phyloP scores from a whole-genome alignment of 1,140 invertebrate genomes.

The Pentalonia nigronervosa region DNA sequence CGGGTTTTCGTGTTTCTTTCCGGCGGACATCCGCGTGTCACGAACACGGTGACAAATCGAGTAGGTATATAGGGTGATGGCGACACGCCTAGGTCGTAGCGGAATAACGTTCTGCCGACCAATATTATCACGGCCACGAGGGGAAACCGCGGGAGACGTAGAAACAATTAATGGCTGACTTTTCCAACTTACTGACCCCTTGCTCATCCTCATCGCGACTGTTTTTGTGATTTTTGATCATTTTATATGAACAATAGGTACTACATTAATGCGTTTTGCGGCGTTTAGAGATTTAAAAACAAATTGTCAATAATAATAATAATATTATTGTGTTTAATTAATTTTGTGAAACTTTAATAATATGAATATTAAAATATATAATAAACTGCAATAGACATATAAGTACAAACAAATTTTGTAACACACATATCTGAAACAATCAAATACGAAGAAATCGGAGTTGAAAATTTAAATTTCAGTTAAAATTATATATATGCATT shows the following conservation, averaged over 20 bases:
- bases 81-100: not conserved
- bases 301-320: not conserved
- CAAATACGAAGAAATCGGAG: not conserved
- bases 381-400: too few relatives aligned
- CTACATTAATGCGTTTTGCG: not conserved
- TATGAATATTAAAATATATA: not conserved
- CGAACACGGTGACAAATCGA: not conserved
- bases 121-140: not conserved
- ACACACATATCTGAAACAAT: not conserved
- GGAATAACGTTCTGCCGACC: not conserved
- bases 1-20: not conserved
- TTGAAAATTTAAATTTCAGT: not conserved
- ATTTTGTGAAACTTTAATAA: not conserved
- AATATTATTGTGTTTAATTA: not conserved
- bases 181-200: not conserved
- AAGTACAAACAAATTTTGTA: not conserved
- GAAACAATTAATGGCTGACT: not conserved
- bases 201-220: not conserved
- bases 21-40: too few relatives aligned
- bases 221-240: not conserved
- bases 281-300: not conserved
- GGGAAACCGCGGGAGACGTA: not conserved
- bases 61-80: not conserved
- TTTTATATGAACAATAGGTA: not conserved
- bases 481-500: not conserved